phyloP scores from a whole-genome alignment of 2,888 invertebrate species.

The Gari tellinella region DNA sequence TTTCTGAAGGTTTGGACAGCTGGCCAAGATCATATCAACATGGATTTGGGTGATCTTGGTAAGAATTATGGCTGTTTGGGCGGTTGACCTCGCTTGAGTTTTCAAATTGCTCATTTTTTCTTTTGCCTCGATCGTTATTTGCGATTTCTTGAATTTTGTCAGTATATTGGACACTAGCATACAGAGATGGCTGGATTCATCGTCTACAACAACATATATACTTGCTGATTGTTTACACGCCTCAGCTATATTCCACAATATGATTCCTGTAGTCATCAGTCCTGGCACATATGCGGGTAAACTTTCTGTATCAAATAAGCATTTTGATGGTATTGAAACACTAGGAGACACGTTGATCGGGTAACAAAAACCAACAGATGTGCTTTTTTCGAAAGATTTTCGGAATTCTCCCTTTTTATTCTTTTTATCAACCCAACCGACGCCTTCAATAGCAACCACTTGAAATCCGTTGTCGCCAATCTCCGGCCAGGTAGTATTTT shows the following conservation, averaged over 20 bases:
- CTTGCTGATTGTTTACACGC: slow-evolving; percentile 14
- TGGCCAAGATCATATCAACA: slow-evolving; percentile 6
- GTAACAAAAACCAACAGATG: slow-evolving; percentile 27
- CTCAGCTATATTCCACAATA: slow-evolving; percentile 36
- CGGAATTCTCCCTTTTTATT: not conserved
- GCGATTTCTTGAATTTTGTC: too few species aligned
- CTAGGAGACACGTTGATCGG: slow-evolving; percentile 18
- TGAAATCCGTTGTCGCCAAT: slow-evolving; percentile 29
- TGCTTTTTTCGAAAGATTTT: slow-evolving; percentile 6
- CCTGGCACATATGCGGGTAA: slow-evolving; percentile 27
- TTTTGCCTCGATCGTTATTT: too few species aligned
- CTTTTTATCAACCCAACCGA: slow-evolving; percentile 24
- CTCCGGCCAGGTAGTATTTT: slow-evolving; percentile 27
- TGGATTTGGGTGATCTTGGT: slow-evolving; percentile 14
- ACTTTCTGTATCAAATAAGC: slow-evolving; percentile 12
- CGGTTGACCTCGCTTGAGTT: too few species aligned
- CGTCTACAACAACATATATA: slow-evolving; percentile 17
- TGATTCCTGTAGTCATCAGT: slow-evolving; percentile 20
- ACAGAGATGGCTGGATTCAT: not conserved
- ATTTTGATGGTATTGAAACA: slow-evolving; percentile 26
- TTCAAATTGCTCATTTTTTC: too few species aligned
- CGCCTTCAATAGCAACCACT: slow-evolving; percentile 28
- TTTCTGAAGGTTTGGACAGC: slow-evolving; percentile 5
- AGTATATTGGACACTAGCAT: too few species aligned
- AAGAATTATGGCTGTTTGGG: not conserved